A percentile compares a stretch with the other conserved stretches of the same genome.
phyloP scores from a whole-genome alignment of 2,797 vertebrate species.

The Furcifer pardalis region DNA sequence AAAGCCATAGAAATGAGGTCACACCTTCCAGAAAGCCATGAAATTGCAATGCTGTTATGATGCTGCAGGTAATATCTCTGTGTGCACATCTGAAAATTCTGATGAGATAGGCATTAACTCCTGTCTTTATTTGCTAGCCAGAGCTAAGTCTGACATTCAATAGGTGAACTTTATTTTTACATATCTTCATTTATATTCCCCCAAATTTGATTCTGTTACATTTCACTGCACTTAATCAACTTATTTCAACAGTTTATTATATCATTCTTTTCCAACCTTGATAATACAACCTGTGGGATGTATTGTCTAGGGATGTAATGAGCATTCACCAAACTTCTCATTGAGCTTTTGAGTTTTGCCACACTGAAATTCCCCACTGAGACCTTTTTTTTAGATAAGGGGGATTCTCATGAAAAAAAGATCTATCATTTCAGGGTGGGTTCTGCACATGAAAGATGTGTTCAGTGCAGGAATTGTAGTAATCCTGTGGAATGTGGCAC shows the following conservation, averaged over 20 bases:
- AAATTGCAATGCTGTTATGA: not conserved
- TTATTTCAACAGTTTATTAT: not conserved
- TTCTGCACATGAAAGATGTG: too few relatives aligned
- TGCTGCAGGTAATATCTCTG: not conserved
- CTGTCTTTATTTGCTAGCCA: not conserved
- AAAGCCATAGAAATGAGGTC: not conserved
- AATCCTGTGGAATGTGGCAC: too few relatives aligned
- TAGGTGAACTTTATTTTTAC: not conserved
- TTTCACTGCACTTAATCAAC: not conserved
- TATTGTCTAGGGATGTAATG: too few relatives aligned
- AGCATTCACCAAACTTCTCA: too few relatives aligned
- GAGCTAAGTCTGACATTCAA: not conserved
- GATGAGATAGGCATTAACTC: not conserved
- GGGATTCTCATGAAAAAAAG: too few relatives aligned
- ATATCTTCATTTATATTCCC: not conserved
- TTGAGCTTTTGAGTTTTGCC: too few relatives aligned
- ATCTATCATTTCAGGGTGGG: too few relatives aligned
- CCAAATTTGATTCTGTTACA: not conserved
- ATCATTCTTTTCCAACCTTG: not conserved
- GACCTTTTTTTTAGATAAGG: too few relatives aligned
- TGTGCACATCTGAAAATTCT: not conserved
- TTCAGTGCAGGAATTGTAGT: too few relatives aligned
- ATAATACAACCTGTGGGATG: too few relatives aligned
- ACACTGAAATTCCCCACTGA: too few relatives aligned
- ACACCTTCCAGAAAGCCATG: constrained; percentile 12